A percentile compares a stretch with the other conserved stretches of the same genome.
Evolutionary conservation across 2,888 invertebrate genomes (phyloP).

Genomic region (Leptinotarsa haldemani): DNA sequence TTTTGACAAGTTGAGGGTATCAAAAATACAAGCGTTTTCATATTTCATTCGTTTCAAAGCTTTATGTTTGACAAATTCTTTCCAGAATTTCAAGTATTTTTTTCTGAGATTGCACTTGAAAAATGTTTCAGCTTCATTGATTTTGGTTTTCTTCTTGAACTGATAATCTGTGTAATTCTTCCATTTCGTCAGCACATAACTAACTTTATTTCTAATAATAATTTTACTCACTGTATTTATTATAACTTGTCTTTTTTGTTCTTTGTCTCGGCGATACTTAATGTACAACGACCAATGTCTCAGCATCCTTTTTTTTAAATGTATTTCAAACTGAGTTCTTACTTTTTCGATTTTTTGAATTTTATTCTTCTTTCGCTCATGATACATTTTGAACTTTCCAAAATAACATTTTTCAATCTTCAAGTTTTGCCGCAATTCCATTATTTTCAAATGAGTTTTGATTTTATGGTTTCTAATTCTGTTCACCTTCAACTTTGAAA

Average conservation of each 20-base stretch:
- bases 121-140: conserved; percentile 7
- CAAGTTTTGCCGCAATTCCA: conserved; percentile 8
- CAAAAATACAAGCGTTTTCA: conserved; percentile 19
- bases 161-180: conserved; percentile 36
- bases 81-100: conserved; percentile 28
- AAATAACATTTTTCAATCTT: conserved; percentile 34
- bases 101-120: neutral
- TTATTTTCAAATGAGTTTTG: neutral
- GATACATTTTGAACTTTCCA: conserved; percentile 31
- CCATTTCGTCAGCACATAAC: conserved; percentile 37
- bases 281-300: conserved; percentile 30
- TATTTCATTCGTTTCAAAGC: conserved; percentile 21
- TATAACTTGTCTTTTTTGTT: conserved; percentile 24
- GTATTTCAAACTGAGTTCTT: conserved; percentile 30
- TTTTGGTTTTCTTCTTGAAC: conserved; percentile 29
- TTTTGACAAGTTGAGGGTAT: conserved; percentile 7
- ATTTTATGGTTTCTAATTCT: conserved; percentile 23
- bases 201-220: conserved; percentile 26
- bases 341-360: conserved; percentile 27
- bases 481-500: conserved; percentile 42
- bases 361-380: conserved; percentile 16
- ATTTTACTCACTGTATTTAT: neutral
- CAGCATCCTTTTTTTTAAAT: conserved; percentile 37
- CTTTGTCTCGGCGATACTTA: conserved; percentile 33
- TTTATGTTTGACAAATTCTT: conserved; percentile 18